phyloP scores from a whole-genome alignment of 2,797 vertebrate species.

The Semaprochilodus insignis region DNA sequence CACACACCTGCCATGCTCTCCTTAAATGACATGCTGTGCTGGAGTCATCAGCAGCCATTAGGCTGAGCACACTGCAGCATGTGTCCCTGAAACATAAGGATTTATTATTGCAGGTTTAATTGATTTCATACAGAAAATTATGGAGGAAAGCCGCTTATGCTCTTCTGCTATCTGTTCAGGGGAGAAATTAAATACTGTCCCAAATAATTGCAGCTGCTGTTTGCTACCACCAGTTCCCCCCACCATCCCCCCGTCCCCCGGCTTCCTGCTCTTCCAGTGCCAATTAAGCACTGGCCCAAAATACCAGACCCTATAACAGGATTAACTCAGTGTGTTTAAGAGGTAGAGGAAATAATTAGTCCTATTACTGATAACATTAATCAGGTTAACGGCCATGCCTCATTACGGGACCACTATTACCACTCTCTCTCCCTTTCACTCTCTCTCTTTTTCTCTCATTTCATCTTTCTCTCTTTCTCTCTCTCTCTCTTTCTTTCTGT shows the following conservation, averaged over 20 bases:
- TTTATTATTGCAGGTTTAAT: slow-evolving; percentile 69
- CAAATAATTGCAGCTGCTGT: slow-evolving; percentile 63
- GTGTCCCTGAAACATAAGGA: slow-evolving; percentile 58
- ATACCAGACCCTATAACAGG: slow-evolving; percentile 74
- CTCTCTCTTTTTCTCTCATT: background rate
- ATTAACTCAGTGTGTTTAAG: slow-evolving; percentile 75
- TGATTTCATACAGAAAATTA: slow-evolving; percentile 67
- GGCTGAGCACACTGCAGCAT: slow-evolving; percentile 47
- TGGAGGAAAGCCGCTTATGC: slow-evolving; percentile 57
- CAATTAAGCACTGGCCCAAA: slow-evolving; percentile 65
- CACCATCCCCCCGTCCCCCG: background rate
- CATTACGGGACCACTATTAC: slow-evolving; percentile 67
- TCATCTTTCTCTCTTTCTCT: background rate
- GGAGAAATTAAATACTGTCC: slow-evolving; percentile 61
- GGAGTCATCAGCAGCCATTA: slow-evolving; percentile 51
- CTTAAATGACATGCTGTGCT: slow-evolving; percentile 37
- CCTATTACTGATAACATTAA: slow-evolving; percentile 77
- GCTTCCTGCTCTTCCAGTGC: slow-evolving; percentile 50
- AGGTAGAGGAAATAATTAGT: slow-evolving; percentile 79
- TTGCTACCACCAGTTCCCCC: slow-evolving; percentile 35
- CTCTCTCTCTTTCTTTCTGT: slow-evolving; percentile 1
- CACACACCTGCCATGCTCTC: slow-evolving; percentile 29
- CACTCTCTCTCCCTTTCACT: slow-evolving; percentile 5
- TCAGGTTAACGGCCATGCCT: slow-evolving; percentile 69
- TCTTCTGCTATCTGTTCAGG: slow-evolving; percentile 52